Percentiles rank a stretch among this genome's conserved stretches.
Conservation (phyloP, 2,888 invertebrate species). For the Eueremaeus valkanovi region DNA sequence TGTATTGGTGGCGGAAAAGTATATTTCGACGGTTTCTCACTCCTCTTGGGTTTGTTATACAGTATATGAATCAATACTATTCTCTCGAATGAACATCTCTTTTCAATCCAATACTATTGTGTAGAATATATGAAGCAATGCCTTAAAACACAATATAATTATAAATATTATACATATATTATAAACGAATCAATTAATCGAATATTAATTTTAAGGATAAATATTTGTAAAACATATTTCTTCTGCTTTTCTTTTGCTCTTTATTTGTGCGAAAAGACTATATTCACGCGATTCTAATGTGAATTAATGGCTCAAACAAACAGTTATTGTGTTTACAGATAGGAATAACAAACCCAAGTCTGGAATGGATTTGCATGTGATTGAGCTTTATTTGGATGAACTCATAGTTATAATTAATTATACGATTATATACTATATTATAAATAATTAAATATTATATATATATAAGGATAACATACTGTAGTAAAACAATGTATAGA, state of each 20-base stretch:
- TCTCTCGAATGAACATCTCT: too few species aligned
- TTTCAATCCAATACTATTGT: background rate
- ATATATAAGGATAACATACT: background rate
- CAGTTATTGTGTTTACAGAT: background rate
- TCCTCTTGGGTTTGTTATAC: background rate
- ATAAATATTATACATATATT: background rate
- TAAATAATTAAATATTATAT: too few species aligned
- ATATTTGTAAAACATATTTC: background rate
- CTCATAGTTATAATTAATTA: background rate
- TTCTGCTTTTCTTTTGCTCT: background rate
- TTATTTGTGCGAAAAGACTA: too few species aligned
- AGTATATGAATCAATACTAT: background rate
- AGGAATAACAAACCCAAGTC: conserved; percentile 9
- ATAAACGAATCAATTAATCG: background rate
- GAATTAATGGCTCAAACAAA: background rate
- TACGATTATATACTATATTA: too few species aligned
- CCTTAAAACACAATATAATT: background rate
- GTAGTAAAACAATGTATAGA: conserved; percentile 18
- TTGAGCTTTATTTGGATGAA: background rate
- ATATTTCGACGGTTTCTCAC: background rate
- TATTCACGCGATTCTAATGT: background rate
- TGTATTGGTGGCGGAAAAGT: background rate
- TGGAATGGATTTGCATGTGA: background rate
- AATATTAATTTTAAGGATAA: background rate
- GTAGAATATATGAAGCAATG: background rate